Conservation (phyloP, 2,888 invertebrate genomes). For the Xylota sylvarum region DNA sequence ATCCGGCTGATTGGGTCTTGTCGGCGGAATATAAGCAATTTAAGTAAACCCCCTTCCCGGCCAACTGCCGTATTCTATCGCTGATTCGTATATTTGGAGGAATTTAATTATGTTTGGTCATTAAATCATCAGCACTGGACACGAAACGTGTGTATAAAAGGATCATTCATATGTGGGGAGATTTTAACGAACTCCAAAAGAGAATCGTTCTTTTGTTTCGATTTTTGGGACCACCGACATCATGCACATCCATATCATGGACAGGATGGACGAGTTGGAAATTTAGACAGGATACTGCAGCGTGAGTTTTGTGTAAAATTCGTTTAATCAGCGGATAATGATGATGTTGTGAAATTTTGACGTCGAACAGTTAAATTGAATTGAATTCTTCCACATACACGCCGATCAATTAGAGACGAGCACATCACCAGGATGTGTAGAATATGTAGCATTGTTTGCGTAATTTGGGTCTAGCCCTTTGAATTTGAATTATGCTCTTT, state of each 20-base stretch:
- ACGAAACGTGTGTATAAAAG: background rate
- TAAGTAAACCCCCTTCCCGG: slow-evolving; percentile 21
- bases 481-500: background rate
- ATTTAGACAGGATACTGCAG: background rate
- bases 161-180: background rate
- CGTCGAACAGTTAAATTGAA: background rate
- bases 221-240: too few relatives aligned
- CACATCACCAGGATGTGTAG: background rate
- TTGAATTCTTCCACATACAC: too few relatives aligned
- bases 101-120: slow-evolving; percentile 30
- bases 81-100: slow-evolving; percentile 12
- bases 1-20: slow-evolving; percentile 63
- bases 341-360: slow-evolving; percentile 21
- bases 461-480: background rate
- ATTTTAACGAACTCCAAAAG: slow-evolving; percentile 29
- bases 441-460: background rate
- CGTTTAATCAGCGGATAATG: slow-evolving; percentile 14
- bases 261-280: background rate
- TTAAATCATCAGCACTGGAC: slow-evolving; percentile 29
- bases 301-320: background rate
- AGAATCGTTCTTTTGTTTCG: slow-evolving; percentile 33
- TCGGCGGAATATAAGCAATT: slow-evolving; percentile 61
- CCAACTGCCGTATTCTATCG: background rate
- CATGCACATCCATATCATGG: background rate
- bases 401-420: background rate